A percentile compares a stretch with the other conserved stretches of the same genome.
phyloP scores from a whole-genome alignment of 2,888 invertebrate species.

The Eubasilissa splendida region DNA sequence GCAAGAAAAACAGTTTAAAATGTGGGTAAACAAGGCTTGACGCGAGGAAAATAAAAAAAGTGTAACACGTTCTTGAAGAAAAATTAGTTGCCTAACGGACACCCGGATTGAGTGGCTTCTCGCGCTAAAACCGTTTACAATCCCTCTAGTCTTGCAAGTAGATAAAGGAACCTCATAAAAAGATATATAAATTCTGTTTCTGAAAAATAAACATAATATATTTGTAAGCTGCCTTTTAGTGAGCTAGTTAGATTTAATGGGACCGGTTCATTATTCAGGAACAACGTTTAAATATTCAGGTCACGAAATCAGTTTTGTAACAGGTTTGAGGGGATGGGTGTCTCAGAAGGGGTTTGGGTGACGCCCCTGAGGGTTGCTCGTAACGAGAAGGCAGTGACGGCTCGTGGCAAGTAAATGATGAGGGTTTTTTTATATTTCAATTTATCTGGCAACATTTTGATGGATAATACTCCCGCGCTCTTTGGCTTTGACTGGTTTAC shows the following conservation, averaged over 20 bases:
- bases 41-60: constrained; percentile 6
- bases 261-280: background rate
- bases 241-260: background rate
- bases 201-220: background rate
- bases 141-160: background rate
- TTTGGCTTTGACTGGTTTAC: background rate
- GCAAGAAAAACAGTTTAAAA: too few species aligned
- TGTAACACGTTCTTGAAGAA: constrained; percentile 14
- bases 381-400: constrained; percentile 37
- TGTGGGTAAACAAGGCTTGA: constrained; percentile 8
- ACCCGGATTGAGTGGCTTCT: constrained; percentile 25
- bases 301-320: constrained; percentile 56
- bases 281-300: constrained; percentile 43
- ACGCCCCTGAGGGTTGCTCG: constrained; percentile 8
- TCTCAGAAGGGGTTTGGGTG: constrained; percentile 12
- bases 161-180: background rate
- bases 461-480: constrained; percentile 20
- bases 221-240: background rate
- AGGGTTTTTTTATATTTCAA: constrained; percentile 37
- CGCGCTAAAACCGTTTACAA: background rate
- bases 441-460: constrained; percentile 31
- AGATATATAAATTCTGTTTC: background rate
- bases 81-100: constrained; percentile 24
- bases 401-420: constrained; percentile 34
- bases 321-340: constrained; percentile 39